Evolutionary conservation across 2,797 vertebrate species (phyloP), one percentile per base, ranked within the genome.

Genomic region (Helicolenus hilgendorfi): DNA sequence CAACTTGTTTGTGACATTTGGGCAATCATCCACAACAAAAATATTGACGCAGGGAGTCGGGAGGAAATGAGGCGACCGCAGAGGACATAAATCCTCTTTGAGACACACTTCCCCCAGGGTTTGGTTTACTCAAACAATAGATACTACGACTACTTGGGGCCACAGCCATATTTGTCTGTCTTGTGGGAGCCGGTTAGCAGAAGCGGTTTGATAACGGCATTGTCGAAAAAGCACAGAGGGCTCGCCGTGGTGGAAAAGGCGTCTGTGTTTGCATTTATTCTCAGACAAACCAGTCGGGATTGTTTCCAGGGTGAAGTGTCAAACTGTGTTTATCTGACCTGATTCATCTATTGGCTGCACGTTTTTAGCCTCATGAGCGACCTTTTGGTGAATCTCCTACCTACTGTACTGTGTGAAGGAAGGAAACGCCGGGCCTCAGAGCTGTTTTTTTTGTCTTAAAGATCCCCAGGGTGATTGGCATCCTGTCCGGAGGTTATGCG

Each of bases 71-170:
- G 69, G 26, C 74, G 45, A 89, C 94, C 94, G 35, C 93, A 86
- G 80, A 79, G 79, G 86, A 76, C 91, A 75, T 95, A 93, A 95
- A 94, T 95, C 93, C 89, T 87, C 81, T 73, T 72, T 60, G 87
- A 90, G 88, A 71, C 45, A 75, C 87, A 84, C 91, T 93, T 94
- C 94, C 92, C 92, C 72, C 79, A 55, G 72, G 58, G 84, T 75
- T 85, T 55, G 83, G 92, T 88, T 90, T 70, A 31, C 78, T 77
- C 60, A 78, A 85, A 96, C 95, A 96, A 96, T 95, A 92, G 91
- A 92, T 83, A 72, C 62, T 68, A 41, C 5, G 7, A 77, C 58
- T 20, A 26, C 73, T 87, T 75, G 60, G 84, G 86, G 86, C 91
- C 91, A 38, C 90, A 91, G 89, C 74, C 90, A 76, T 92, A 73